A percentile compares a stretch with the other conserved stretches of the same genome.
Conservation (phyloP, 2,113 vertebrate genomes). For the Perognathus longimembris region DNA sequence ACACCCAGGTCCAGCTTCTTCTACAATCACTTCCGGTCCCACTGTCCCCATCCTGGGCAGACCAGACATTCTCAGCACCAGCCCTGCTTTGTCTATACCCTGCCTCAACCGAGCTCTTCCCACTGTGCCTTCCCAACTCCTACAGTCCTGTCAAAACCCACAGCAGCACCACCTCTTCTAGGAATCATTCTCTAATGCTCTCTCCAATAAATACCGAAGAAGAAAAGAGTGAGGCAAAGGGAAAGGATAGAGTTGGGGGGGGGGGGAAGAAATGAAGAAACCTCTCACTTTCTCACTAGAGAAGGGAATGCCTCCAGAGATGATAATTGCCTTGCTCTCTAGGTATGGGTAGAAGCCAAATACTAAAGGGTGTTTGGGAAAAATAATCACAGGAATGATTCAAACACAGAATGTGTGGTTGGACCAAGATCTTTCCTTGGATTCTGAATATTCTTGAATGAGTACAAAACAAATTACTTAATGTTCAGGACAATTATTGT, state of each 20-base stretch:
- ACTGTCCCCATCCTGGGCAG: neutral
- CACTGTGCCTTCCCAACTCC: neutral
- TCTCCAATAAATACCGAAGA: neutral
- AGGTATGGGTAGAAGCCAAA: neutral
- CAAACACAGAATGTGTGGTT: neutral
- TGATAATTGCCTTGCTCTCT: neutral
- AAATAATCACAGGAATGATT: constrained; percentile 7
- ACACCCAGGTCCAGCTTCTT: neutral
- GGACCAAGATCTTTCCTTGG: constrained; percentile 13
- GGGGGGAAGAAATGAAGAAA: neutral
- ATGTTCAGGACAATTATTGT: neutral
- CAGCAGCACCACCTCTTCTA: neutral
- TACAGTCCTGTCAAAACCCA: neutral
- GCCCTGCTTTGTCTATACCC: neutral
- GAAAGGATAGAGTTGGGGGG: neutral
- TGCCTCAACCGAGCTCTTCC: neutral
- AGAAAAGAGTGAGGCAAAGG: neutral
- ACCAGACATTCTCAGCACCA: neutral
- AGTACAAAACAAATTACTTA: neutral
- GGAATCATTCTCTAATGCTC: neutral
- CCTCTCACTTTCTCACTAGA: neutral
- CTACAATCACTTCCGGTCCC: neutral
- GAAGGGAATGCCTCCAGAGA: neutral
- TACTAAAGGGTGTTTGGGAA: neutral
- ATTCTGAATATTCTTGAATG: neutral